A percentile compares a stretch with the other conserved stretches of the same genome.
Evolutionary conservation across 1,140 invertebrate genomes (phyloP).

Genomic region (Oppia nitens): DNA sequence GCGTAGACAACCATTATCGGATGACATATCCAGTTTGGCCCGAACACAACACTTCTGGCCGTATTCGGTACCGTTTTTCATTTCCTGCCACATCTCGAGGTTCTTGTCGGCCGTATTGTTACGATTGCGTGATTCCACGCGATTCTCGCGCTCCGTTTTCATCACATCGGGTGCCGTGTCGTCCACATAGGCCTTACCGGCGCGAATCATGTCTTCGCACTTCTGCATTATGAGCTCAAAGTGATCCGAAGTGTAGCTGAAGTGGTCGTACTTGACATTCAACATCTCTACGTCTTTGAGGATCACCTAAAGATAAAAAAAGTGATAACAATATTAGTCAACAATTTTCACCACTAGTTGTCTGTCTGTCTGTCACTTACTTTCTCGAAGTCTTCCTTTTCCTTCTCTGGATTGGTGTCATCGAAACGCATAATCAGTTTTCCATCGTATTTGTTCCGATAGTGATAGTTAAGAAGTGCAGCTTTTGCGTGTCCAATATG

Average conservation of each 20-base stretch:
- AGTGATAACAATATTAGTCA: neutral
- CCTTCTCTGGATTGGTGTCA: conserved; percentile 98
- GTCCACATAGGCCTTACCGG: conserved; percentile 86
- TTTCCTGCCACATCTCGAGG: conserved; percentile 79
- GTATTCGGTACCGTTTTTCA: conserved; percentile 61
- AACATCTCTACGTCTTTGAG: conserved; percentile 81
- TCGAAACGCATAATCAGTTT: conserved; percentile 97
- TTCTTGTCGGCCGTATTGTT: conserved; percentile 70
- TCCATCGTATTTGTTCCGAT: conserved; percentile 80
- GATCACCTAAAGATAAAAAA: conserved; percentile 40
- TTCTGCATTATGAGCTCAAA: conserved; percentile 77
- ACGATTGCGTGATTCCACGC: conserved; percentile 65
- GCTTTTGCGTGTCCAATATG: conserved; percentile 99
- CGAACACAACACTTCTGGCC: conserved; percentile 80
- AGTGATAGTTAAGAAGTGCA: conserved; percentile 92
- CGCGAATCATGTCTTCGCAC: conserved; percentile 72
- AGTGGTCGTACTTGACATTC: conserved; percentile 76
- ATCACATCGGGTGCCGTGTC: conserved; percentile 85
- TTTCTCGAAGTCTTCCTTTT: conserved; percentile 90
- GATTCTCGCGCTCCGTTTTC: conserved; percentile 84
- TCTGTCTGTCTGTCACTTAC: conserved; percentile 25
- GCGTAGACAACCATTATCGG: conserved; percentile 85
- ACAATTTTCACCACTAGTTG: neutral
- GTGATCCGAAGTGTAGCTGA: conserved; percentile 91
- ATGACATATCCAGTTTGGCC: conserved; percentile 95